phyloP scores from a whole-genome alignment of 2,113 vertebrate species.

The Elephas maximus region DNA sequence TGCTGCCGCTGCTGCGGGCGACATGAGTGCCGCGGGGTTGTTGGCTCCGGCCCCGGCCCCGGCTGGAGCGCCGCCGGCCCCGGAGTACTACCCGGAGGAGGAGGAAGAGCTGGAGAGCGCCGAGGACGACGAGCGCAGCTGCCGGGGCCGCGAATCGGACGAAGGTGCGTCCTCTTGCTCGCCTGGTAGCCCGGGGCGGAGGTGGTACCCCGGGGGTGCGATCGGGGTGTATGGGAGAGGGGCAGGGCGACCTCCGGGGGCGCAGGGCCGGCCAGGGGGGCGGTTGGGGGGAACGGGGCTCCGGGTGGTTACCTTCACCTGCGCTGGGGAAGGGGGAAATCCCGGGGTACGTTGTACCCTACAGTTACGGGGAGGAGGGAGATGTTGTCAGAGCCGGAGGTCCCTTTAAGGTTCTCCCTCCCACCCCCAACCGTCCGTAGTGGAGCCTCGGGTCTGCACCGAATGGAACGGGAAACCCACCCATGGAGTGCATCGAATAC shows the following conservation, averaged over 20 bases:
- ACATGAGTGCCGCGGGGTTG: slow-evolving; percentile 93
- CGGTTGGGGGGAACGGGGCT: accelerated
- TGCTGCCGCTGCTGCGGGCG: slow-evolving; percentile 16
- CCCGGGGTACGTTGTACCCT: accelerated
- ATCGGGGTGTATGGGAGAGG: too few species aligned
- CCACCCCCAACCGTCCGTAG: accelerated
- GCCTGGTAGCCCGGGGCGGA: accelerated
- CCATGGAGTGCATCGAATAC: neutral
- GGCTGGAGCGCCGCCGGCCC: slow-evolving; percentile 89
- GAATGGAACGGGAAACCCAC: neutral
- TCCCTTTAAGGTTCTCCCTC: neutral
- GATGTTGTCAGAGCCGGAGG: neutral
- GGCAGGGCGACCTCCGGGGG: neutral
- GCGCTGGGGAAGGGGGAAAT: accelerated
- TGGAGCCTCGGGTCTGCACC: neutral
- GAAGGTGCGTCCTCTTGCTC: slow-evolving; percentile 89
- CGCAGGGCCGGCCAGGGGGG: neutral
- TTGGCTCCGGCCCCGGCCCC: slow-evolving; percentile 88
- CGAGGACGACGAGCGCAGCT: slow-evolving; percentile 96
- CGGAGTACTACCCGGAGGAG: slow-evolving; percentile 97
- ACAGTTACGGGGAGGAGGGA: neutral
- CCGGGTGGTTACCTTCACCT: accelerated
- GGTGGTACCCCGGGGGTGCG: neutral
- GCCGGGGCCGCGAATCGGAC: slow-evolving; percentile 96
- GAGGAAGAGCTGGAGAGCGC: slow-evolving; percentile 97